Percentiles rank a stretch among this genome's conserved stretches.
Conservation (phyloP, 2,113 vertebrate genomes). For the Engraulis encrasicolus region DNA sequence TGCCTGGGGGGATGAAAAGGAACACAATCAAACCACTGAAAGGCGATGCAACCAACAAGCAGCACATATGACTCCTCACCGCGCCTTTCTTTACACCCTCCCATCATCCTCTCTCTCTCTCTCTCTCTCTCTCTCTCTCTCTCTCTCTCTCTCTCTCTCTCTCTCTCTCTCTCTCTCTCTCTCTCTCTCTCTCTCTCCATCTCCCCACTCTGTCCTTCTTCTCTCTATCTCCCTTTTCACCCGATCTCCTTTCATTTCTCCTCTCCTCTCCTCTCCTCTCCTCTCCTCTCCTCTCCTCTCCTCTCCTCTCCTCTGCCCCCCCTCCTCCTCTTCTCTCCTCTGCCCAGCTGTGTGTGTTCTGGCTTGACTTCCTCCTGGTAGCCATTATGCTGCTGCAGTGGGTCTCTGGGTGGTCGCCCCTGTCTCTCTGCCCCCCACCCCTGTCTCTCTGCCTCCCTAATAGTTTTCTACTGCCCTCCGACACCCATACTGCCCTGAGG, state of each 20-base stretch:
- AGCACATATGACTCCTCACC: constrained; percentile 46
- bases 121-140: constrained; percentile 5
- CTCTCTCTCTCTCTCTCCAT: constrained; percentile 42
- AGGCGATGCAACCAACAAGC: constrained; percentile 51
- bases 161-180: constrained; percentile 41
- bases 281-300: too few relatives aligned
- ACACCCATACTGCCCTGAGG: constrained; percentile 55
- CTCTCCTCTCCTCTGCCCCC: constrained; percentile 20
- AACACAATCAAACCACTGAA: constrained; percentile 34
- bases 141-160: not conserved
- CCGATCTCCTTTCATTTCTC: too few relatives aligned
- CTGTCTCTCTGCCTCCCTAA: constrained; percentile 67
- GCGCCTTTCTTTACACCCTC: not conserved
- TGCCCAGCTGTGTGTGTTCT: constrained; percentile 71
- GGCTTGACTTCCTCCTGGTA: constrained; percentile 78
- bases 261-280: constrained; percentile 38
- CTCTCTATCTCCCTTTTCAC: constrained; percentile 30
- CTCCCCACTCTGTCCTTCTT: constrained; percentile 25
- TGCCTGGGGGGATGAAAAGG: constrained; percentile 32
- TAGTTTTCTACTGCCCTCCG: constrained; percentile 87
- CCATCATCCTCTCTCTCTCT: not conserved
- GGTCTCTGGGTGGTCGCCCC: constrained; percentile 90
- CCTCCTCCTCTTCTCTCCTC: constrained; percentile 12
- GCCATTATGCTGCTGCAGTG: constrained; percentile 76
- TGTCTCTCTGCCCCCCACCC: too few relatives aligned